Base-by-base conservation (phyloP, 2,113 vertebrate genomes). In the Cariama cristata region DNA sequence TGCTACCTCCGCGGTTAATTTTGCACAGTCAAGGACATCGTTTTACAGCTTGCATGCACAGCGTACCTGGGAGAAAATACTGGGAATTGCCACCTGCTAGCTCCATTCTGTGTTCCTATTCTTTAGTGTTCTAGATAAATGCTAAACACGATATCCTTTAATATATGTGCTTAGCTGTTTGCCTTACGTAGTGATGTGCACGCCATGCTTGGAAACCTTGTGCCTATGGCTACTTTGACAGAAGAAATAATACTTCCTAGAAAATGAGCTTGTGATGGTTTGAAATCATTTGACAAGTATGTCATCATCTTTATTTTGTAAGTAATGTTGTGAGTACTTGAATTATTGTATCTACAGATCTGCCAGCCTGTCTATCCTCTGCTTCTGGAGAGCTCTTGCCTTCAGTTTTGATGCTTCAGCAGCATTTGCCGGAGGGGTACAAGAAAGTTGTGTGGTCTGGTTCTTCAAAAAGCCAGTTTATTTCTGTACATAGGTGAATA, bases 1-100 rank as follows among this genome's bases (percentile, higher is more conserved):
- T 63, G 35, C 47, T 72, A 16, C 53, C 26, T 76, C 49, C 42
- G 16, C 38, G 9, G 44, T 22, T 45, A 27, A 14, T 28, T 32
- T 15, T 42, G 73, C 47, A 49, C 2, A 15, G 55, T 32, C 6
- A 49, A 35, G 40, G 45, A 18, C 20, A 16, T n/a, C 0, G 0
- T 60, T 93, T 72, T 49, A 7, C 1, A 2, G 14, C 12, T 35
- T 44, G 33, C 12, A 3, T 16, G 56, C n/a, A 6, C 15, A 24
- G 30, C 8, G 8, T 28, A 15, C 27, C 14, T 56, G 58, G 28
- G 59, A 45, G 40, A 42, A 67, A 14, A 35, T 40, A 3, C 5
- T 35, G 32, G 45, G 49, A 89, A 22, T 14, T 71, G 4, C 27
- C 45, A 59, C 47, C 44, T 47, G 17, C 28, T 35, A 58, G 22